Percentiles rank a stretch among this genome's conserved stretches.
phyloP scores from a whole-genome alignment of 2,888 invertebrate species.

The Drosophila cognata region DNA sequence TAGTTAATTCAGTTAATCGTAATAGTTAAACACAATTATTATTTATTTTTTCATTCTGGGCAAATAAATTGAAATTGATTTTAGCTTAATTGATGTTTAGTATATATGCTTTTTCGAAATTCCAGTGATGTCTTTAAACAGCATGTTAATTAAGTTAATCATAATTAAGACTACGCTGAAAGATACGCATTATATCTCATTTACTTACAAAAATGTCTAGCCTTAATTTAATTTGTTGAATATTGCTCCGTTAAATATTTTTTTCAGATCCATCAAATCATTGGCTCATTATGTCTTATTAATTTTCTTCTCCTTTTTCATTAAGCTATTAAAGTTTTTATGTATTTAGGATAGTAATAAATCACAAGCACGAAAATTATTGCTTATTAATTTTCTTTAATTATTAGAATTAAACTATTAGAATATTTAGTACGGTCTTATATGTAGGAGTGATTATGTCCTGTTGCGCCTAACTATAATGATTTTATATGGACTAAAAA shows the following conservation, averaged over 20 bases:
- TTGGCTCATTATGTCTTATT: not conserved
- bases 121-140: not conserved
- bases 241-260: fast-evolving
- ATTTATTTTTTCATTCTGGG: slow-evolving; percentile 49
- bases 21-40: slow-evolving; percentile 54
- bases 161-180: not conserved
- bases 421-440: not conserved
- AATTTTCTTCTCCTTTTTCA: not conserved
- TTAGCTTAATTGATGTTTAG: slow-evolving; percentile 19
- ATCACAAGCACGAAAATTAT: not conserved
- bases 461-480: too few relatives aligned
- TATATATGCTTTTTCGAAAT: not conserved
- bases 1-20: not conserved
- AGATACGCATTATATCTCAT: not conserved
- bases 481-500: too few relatives aligned
- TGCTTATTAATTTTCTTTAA: not conserved
- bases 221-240: not conserved
- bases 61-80: slow-evolving; percentile 65
- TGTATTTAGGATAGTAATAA: not conserved
- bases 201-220: not conserved
- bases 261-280: not conserved
- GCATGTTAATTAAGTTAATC: not conserved
- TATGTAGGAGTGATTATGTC: too few relatives aligned
- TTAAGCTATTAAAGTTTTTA: not conserved
- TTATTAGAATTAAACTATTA: too few relatives aligned